A percentile compares a stretch with the other conserved stretches of the same genome.
Conservation (phyloP, 2,888 invertebrate genomes). For the Drosophila mercatorum region DNA sequence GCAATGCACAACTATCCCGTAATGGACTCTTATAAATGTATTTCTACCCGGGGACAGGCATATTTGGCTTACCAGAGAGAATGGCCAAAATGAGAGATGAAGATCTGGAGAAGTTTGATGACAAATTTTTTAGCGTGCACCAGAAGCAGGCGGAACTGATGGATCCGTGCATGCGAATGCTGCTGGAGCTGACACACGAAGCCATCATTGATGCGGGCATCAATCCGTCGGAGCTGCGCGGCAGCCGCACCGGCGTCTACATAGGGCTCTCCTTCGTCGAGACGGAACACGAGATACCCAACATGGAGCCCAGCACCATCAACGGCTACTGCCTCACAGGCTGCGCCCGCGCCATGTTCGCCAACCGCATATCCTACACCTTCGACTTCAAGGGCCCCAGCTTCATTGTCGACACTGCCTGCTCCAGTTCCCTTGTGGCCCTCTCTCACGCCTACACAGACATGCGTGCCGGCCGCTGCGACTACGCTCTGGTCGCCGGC, state of each 20-base stretch:
- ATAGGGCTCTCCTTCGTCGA: conserved; percentile 96
- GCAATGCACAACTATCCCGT: not conserved
- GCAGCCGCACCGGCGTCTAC: conserved; percentile 96
- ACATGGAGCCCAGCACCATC: conserved; percentile 92
- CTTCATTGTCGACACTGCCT: conserved; percentile 98
- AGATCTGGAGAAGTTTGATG: conserved; percentile 91
- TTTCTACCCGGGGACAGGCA: conserved; percentile 84
- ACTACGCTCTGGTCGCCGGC: conserved; percentile 97
- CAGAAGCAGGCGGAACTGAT: conserved; percentile 95
- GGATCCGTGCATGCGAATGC: conserved; percentile 95
- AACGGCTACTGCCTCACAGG: conserved; percentile 97
- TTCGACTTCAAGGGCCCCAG: conserved; percentile 98
- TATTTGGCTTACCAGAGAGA: conserved; percentile 92
- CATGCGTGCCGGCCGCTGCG: conserved; percentile 94
- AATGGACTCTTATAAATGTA: not conserved
- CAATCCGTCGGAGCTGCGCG: conserved; percentile 93
- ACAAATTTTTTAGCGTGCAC: conserved; percentile 95
- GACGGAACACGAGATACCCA: conserved; percentile 93
- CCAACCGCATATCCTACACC: conserved; percentile 97
- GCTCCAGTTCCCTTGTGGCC: conserved; percentile 97
- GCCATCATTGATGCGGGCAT: conserved; percentile 94
- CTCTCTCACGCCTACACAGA: conserved; percentile 93
- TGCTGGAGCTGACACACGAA: conserved; percentile 96
- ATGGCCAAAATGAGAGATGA: conserved; percentile 92
- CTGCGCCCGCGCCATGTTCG: conserved; percentile 97